Evolutionary conservation across 2,797 vertebrate species (phyloP).

Genomic region (Petrocephalus schoutedeni): DNA sequence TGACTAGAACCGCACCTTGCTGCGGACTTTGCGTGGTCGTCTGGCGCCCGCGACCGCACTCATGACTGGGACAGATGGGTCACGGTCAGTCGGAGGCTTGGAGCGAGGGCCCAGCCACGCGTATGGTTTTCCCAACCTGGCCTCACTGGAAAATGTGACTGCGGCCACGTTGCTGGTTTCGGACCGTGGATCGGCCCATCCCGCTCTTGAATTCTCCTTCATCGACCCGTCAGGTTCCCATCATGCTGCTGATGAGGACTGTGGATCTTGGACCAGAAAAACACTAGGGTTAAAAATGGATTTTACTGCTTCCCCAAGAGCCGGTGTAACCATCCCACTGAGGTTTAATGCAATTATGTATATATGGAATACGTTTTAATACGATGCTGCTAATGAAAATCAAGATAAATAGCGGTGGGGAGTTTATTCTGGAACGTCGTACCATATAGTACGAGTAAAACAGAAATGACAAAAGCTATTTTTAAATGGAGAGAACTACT

Average conservation of each 20-base stretch:
- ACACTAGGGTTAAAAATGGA: slow-evolving; percentile 56
- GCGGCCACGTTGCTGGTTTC: slow-evolving; percentile 40
- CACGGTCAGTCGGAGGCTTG: slow-evolving; percentile 35
- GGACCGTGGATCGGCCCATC: not conserved
- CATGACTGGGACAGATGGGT: slow-evolving; percentile 45
- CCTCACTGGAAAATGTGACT: slow-evolving; percentile 44
- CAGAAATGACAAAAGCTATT: not conserved
- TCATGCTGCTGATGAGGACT: slow-evolving; percentile 56
- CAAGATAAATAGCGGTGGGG: slow-evolving; percentile 56
- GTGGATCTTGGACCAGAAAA: slow-evolving; percentile 51
- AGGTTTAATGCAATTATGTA: slow-evolving; percentile 63
- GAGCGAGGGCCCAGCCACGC: slow-evolving; percentile 46
- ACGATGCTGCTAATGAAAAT: slow-evolving; percentile 61
- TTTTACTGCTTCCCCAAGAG: slow-evolving; percentile 56
- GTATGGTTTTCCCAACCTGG: slow-evolving; percentile 51
- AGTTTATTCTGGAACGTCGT: slow-evolving; percentile 64
- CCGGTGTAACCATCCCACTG: slow-evolving; percentile 53
- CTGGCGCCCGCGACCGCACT: slow-evolving; percentile 30
- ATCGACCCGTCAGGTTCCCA: slow-evolving; percentile 40
- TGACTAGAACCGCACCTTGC: slow-evolving; percentile 41
- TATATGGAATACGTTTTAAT: slow-evolving; percentile 63
- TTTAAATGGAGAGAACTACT: not conserved
- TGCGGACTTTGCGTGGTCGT: not conserved
- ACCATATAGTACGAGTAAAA: slow-evolving; percentile 55
- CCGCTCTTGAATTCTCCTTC: slow-evolving; percentile 37